Evolutionary conservation across 2,888 invertebrate genomes (phyloP).

Genomic region (Chloromyia formosa): DNA sequence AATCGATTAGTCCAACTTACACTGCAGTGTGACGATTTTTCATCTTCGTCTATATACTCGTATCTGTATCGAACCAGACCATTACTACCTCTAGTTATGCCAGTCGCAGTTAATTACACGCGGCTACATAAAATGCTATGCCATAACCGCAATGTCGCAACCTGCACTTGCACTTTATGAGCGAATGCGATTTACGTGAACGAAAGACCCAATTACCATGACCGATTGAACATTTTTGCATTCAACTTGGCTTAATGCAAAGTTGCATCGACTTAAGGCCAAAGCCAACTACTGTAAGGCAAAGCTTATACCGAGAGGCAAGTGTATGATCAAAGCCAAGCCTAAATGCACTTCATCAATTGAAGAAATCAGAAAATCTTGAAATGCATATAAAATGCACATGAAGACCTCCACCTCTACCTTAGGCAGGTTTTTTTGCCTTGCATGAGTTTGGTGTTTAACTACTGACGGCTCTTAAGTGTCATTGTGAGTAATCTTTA

Average conservation of each 20-base stretch:
- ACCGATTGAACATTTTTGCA: slow-evolving; percentile 50
- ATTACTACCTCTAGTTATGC: neutral
- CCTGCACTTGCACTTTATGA: slow-evolving; percentile 37
- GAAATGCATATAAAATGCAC: neutral
- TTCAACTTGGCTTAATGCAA: slow-evolving; percentile 47
- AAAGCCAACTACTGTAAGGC: slow-evolving; percentile 32
- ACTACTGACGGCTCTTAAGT: neutral
- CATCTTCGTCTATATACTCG: neutral
- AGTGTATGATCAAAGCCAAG: slow-evolving; percentile 15
- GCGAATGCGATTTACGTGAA: slow-evolving; percentile 27
- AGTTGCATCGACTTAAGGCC: slow-evolving; percentile 47
- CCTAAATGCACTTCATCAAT: slow-evolving; percentile 11
- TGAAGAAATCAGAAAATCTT: slow-evolving; percentile 26
- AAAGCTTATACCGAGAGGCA: neutral
- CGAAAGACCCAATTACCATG: slow-evolving; percentile 50
- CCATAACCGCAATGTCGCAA: neutral
- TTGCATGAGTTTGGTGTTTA: slow-evolving; percentile 1
- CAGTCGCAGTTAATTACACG: neutral
- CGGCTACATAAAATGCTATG: neutral
- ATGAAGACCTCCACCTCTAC: slow-evolving; percentile 29
- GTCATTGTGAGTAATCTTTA: slow-evolving; percentile 21
- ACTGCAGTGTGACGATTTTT: neutral
- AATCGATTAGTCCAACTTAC: too few species aligned
- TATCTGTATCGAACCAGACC: neutral
- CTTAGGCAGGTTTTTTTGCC: neutral